A percentile compares a stretch with the other conserved stretches of the same genome.
Evolutionary conservation across 2,888 invertebrate species (phyloP).

Genomic region (Drosophila merina): DNA sequence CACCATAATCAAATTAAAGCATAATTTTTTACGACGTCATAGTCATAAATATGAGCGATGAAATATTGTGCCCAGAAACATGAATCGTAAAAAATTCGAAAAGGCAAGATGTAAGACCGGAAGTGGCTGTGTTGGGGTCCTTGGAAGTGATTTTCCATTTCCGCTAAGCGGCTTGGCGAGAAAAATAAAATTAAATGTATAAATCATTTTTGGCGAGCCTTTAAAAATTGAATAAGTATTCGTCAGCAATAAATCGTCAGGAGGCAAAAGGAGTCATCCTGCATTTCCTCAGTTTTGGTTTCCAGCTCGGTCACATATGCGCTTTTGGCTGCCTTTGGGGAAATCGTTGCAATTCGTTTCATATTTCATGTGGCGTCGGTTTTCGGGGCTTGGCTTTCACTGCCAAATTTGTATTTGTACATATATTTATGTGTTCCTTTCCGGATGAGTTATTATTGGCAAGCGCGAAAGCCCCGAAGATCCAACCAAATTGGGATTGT

Average conservation of each 20-base stretch:
- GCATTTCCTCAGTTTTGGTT: conserved; percentile 6
- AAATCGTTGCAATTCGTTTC: conserved; percentile 77
- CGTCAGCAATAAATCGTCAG: conserved; percentile 76
- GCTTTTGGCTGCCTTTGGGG: conserved; percentile 60
- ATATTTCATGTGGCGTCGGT: conserved; percentile 69
- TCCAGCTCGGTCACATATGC: conserved; percentile 65
- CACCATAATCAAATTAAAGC: conserved; percentile 77
- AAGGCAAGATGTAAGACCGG: conserved; percentile 12
- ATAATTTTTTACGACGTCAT: conserved; percentile 79
- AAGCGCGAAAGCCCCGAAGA: conserved; percentile 24
- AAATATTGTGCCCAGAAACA: conserved; percentile 51
- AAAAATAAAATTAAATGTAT: conserved; percentile 77
- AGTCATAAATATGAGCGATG: conserved; percentile 77
- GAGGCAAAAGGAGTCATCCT: conserved; percentile 19
- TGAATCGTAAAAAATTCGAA: conserved; percentile 31
- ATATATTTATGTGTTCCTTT: conserved; percentile 25
- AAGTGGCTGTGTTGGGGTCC: conserved; percentile 4
- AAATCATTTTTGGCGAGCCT: conserved; percentile 72
- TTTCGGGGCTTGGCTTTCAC: conserved; percentile 16
- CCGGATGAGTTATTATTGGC: conserved; percentile 69
- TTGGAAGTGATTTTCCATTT: conserved; percentile 58
- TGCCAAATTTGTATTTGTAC: background rate
- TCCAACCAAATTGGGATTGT: conserved; percentile 22
- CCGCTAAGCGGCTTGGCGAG: conserved; percentile 41
- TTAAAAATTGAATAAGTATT: conserved; percentile 78